Evolutionary conservation across 2,113 vertebrate species (phyloP), one percentile per base, ranked within the genome.

Genomic region (Opisthocomus hoazin): DNA sequence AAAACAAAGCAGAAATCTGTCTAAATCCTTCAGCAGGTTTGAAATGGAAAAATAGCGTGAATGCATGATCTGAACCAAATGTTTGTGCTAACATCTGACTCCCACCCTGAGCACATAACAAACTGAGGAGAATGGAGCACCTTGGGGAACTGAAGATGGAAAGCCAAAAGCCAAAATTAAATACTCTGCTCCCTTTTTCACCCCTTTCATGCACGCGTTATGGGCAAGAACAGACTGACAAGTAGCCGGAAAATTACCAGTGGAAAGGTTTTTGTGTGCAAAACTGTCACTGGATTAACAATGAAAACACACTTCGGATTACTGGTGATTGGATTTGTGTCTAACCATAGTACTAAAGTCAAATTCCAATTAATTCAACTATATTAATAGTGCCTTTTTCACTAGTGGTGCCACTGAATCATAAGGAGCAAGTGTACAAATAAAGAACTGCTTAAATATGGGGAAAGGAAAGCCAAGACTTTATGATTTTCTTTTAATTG

Each of bases 41-140:
- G 85, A 83, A 88, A 74, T 26, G 29, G 65, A 66, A 70, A 91
- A 69, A 78, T 11, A 70, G 46, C 37, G 9, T 48, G 84, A 77
- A 36, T 83, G 32, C 66, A 63, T 95, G 87, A 93, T 93, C 65
- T 79, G 78, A 96, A 90, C 57, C 85, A 87, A 90, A 91, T 76
- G 74, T 71, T 93, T 58, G 65, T 7, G 2, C 51, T 48, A 45
- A 69, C 63, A 74, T 87, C 88, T 86, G 81, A 92, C 51, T 82
- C 73, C 39, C 39, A 45, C 20, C n/a, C 26, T 77, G 30, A 53
- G 68, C 83, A 50, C 48, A 29, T 58, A 84, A 58, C 30, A 56
- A 77, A 26, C 37, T 85, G 46, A 58, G 70, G 12, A 71, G 71
- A 60, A 23, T 41, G 41, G 71, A 34, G 57, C 51, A 51, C 10